Evolutionary conservation across 2,797 vertebrate species (phyloP).

Genomic region (Mionectes olivaceus): DNA sequence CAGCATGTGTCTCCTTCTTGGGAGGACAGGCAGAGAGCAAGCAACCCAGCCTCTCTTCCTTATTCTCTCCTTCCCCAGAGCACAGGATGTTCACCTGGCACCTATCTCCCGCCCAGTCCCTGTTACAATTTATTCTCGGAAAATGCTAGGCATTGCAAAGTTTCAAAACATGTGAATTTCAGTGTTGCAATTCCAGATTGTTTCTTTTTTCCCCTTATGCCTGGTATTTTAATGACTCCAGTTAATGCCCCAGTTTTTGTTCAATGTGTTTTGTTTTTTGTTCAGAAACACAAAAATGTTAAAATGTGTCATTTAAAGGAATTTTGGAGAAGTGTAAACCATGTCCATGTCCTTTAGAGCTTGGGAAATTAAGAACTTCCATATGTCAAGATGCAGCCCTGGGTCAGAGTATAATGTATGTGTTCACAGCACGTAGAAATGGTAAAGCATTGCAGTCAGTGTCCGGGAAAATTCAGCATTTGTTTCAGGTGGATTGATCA

Average conservation of each 20-base stretch:
- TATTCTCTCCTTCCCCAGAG: not conserved
- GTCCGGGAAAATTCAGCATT: not conserved
- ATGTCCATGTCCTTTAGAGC: not conserved
- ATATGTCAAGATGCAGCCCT: not conserved
- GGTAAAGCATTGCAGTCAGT: not conserved
- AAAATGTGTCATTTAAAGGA: not conserved
- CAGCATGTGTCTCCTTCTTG: fast-evolving
- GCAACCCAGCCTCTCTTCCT: not conserved
- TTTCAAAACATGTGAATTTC: not conserved
- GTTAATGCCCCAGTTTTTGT: not conserved
- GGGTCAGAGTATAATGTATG: not conserved
- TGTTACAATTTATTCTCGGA: not conserved
- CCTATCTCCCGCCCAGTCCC: fast-evolving
- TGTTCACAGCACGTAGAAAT: not conserved
- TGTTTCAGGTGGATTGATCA: not conserved
- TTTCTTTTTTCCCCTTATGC: not conserved
- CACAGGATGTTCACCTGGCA: fast-evolving
- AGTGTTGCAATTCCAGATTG: not conserved
- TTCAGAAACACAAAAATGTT: constrained; percentile 17
- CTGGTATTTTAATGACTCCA: constrained; percentile 1
- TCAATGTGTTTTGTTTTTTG: not conserved
- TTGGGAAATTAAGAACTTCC: constrained; percentile 5
- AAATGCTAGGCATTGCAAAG: not conserved
- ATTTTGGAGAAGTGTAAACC: not conserved
- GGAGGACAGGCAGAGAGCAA: not conserved